Evolutionary conservation across 2,797 vertebrate genomes (phyloP), one percentile per base, ranked within the genome.

Genomic region (Sebastes ruberrimus): DNA sequence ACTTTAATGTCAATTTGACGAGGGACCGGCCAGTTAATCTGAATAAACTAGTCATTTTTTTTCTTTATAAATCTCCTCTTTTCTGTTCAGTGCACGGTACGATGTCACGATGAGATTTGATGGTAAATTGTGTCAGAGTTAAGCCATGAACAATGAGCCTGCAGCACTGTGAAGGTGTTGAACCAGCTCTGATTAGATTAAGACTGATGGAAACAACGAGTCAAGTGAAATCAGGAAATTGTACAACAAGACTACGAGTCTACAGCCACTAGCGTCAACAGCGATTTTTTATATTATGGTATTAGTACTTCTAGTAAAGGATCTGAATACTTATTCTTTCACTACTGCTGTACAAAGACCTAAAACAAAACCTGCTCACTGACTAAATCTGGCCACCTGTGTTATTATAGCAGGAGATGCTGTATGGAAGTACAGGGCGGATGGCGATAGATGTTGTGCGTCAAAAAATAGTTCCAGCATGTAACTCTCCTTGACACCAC

Each of bases 11-110:
- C n/a, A 28, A 1, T 20, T 42, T 46, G 1, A 55, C 8, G 18
- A n/a, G 28, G n/a, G 8, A 52, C 2, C 8, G 1, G 49, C 18
- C 49, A 52, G 52, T 22, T 57, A 63, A 80, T 53, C 63, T 25
- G 52, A 76, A 68, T 79, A 78, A 76, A 79, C 59, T 4, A 63
- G 59, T 73, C 32, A 16, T 55, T 61, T 11, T 20, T 1, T 35
- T 13, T 38, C 23, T 74, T 56, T 4, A 20, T n/a, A 28, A 53
- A 27, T 38, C 27, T 20, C 16, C 53, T 55, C 22, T 55, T 0
- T 25, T 57, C 13, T 46, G 32, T n/a, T 14, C 1, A 38, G 20
- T 59, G 13, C 38, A 59, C 32, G 30, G 7, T n/a, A 56, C 52
- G 55, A 55, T 62, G 33, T 53, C 20, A 18, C 11, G 10, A 62